These are phyloP conservation scores for Charaxes varanes DNA, from an alignment of 1,140 invertebrate species.

Conservation along the genomic window DNA sequence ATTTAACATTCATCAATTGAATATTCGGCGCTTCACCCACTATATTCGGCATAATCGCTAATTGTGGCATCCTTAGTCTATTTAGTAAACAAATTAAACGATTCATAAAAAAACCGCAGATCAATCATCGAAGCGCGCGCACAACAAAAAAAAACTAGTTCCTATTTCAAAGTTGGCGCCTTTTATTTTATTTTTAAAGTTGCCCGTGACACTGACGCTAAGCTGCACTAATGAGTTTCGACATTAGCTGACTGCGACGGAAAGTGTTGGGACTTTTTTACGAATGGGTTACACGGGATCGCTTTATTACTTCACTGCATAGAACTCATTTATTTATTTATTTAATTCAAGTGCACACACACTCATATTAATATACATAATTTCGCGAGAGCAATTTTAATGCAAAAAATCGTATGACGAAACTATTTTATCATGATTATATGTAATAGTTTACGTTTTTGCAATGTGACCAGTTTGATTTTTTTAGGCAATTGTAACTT, in stretches of 20 bases:
- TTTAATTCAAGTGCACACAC: too few species aligned
- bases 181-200: slow-evolving; percentile 63
- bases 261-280: slow-evolving; percentile 45
- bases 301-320: slow-evolving; percentile 6
- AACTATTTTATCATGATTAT: too few species aligned
- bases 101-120: slow-evolving; percentile 16
- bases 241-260: slow-evolving; percentile 58
- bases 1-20: too few species aligned
- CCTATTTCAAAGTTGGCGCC: slow-evolving; percentile 53
- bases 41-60: too few species aligned
- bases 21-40: too few species aligned
- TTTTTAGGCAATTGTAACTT: too few species aligned
- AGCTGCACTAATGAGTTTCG: slow-evolving; percentile 67
- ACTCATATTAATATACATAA: too few species aligned
- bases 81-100: slow-evolving; percentile 7
- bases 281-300: slow-evolving; percentile 42
- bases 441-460: too few species aligned
- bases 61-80: too few species aligned
- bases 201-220: slow-evolving; percentile 67
- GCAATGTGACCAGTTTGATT: too few species aligned
- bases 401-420: too few species aligned
- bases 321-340: slow-evolving; percentile 4
- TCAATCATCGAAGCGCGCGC: slow-evolving; percentile 48
- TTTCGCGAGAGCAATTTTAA: too few species aligned
- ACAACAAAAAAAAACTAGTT: slow-evolving; percentile 47